Evolutionary conservation across 2,797 vertebrate species (phyloP).

Genomic region (Tachyglossus aculeatus): DNA sequence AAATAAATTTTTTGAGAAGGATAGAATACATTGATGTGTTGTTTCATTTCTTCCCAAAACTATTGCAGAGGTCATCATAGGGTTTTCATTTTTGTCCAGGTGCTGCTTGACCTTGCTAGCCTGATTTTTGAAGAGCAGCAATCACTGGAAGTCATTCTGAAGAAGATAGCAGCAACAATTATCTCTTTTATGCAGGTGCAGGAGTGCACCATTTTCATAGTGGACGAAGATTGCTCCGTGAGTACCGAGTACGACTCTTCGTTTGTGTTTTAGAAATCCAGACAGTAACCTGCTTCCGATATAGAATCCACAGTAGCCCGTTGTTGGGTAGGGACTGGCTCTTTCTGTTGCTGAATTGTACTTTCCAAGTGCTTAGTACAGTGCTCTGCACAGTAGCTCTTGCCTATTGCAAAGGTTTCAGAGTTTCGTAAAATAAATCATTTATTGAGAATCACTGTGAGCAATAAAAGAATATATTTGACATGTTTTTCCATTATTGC

Average conservation of each 20-base stretch:
- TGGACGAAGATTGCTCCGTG: constrained; percentile 84
- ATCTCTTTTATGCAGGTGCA: constrained; percentile 97
- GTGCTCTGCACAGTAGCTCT: too few species aligned
- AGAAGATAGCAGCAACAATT: constrained; percentile 94
- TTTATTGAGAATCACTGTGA: too few species aligned
- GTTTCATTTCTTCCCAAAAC: neutral
- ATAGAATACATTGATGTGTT: neutral
- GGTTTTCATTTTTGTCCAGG: constrained; percentile 70
- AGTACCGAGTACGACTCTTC: constrained; percentile 47
- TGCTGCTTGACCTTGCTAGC: constrained; percentile 93
- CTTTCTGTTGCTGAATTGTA: too few species aligned
- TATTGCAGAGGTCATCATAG: too few species aligned
- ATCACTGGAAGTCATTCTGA: constrained; percentile 90
- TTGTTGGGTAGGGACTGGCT: too few species aligned
- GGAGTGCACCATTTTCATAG: constrained; percentile 92
- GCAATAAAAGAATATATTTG: too few species aligned
- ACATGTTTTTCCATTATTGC: too few species aligned
- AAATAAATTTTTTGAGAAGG: neutral
- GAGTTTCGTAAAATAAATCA: too few species aligned
- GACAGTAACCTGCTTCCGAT: neutral
- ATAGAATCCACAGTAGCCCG: too few species aligned
- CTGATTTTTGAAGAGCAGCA: constrained; percentile 98
- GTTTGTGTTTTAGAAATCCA: constrained; percentile 10
- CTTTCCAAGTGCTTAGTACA: too few species aligned
- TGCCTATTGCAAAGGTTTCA: too few species aligned